Evolutionary conservation across 2,888 invertebrate genomes (phyloP), one percentile per base, ranked within the genome.

Genomic region (Ophion slaviceki): DNA sequence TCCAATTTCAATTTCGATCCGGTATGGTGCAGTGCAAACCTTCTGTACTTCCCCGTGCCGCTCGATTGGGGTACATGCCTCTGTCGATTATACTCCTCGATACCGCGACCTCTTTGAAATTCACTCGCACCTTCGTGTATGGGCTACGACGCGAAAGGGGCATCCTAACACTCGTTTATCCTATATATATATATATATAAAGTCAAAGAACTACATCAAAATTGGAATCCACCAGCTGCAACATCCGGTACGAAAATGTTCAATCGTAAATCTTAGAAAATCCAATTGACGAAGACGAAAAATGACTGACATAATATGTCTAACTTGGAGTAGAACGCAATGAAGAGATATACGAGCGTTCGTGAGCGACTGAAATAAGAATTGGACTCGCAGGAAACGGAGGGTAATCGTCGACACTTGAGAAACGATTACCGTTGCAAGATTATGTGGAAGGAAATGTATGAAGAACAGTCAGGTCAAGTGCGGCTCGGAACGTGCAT

Each of bases 1-100:
- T 89, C 81, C 89, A 89, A 88, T 89, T 88, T 88, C 88, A 88
- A 88, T 89, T 88, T 87, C 88, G 87, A 82, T 83, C 76, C 82
- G 76, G 47, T 76, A 76, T 32, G 74, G 64, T 47, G 78, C 78
- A 59, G 36, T 66, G 68, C 32, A 64, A 80, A 67, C 61, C 67
- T 17, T 53, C 74, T 47, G 67, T 74, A 47, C 80, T 75, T 68
- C 45, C 74, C 40, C 36, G 72, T 45, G 68, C 20, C 28, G 45
- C 71, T 47, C 67, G 64, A 72, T 40, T 32, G 61, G 67, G 64
- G 70, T 68, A 70, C 20, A 76, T 61, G 62, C 76, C 74, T 59
- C 66, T 57, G 80, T 68, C 81, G 80, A 85, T 85, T 85, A 81
- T 77, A 61, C 78, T 78, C 71, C 17, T 62, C 74, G 81, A 85